Evolutionary conservation across 2,113 vertebrate genomes (phyloP).

Genomic region (Glaucomys volans): DNA sequence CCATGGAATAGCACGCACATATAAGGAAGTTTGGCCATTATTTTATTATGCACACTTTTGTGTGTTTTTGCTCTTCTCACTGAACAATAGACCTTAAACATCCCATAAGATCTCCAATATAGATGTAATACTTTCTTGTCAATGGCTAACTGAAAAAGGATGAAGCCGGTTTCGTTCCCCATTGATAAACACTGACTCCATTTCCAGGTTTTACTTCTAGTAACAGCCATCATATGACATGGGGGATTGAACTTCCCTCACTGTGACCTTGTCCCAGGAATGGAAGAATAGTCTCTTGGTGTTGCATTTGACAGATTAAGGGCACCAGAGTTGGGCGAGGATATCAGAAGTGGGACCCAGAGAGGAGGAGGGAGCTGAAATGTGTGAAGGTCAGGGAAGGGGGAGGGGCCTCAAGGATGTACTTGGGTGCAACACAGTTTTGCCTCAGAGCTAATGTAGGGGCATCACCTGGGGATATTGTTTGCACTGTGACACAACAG

Average conservation of each 20-base stretch:
- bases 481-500: background rate
- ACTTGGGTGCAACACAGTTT: background rate
- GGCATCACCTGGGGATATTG: background rate
- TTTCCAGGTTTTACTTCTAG: background rate
- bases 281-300: background rate
- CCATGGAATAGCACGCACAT: background rate
- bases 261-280: background rate
- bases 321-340: background rate
- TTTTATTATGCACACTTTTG: background rate
- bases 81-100: background rate
- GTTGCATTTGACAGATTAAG: background rate
- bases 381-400: accelerated
- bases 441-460: background rate
- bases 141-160: background rate
- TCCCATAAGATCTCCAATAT: background rate
- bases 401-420: too few species aligned
- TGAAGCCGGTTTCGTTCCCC: background rate
- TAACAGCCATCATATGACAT: background rate
- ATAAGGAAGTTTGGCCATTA: background rate
- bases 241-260: background rate
- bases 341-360: too few species aligned
- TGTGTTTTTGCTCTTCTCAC: background rate
- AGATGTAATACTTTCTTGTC: background rate
- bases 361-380: background rate
- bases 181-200: background rate